phyloP scores from a whole-genome alignment of 2,113 vertebrate genomes.

The Bufo gargarizans region DNA sequence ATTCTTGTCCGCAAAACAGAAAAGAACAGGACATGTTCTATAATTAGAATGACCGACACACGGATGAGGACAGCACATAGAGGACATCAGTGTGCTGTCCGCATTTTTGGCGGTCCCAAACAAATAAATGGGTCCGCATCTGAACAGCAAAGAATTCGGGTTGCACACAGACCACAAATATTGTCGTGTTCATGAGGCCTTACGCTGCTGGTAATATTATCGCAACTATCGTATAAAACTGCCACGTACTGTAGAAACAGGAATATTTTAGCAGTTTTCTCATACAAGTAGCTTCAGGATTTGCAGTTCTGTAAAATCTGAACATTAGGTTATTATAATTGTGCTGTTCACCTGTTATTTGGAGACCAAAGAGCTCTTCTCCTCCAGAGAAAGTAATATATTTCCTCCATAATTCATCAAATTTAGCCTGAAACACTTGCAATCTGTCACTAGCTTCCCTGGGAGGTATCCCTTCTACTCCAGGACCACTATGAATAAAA shows the following conservation, averaged over 20 bases:
- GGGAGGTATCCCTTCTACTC: slow-evolving; percentile 70
- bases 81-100: no score
- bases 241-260: neutral
- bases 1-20: no score
- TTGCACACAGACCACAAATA: no score
- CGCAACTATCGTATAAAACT: neutral
- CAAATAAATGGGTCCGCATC: no score
- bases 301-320: neutral
- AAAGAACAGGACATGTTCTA: no score
- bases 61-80: no score
- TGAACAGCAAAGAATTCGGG: no score
- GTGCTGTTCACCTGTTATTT: slow-evolving; percentile 71
- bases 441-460: slow-evolving; percentile 78
- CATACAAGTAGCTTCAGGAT: neutral
- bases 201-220: no score
- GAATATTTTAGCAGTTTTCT: neutral
- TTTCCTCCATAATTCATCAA: slow-evolving; percentile 82
- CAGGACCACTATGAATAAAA: slow-evolving; percentile 72
- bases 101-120: no score
- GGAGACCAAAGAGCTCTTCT: slow-evolving; percentile 82
- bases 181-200: no score
- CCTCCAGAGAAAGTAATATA: slow-evolving; percentile 75
- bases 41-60: no score
- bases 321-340: neutral
- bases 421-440: slow-evolving; percentile 79